A percentile compares a stretch with the other conserved stretches of the same genome.
Conservation (phyloP, 2,888 invertebrate species). For the Caenorhabditis sp. region DNA sequence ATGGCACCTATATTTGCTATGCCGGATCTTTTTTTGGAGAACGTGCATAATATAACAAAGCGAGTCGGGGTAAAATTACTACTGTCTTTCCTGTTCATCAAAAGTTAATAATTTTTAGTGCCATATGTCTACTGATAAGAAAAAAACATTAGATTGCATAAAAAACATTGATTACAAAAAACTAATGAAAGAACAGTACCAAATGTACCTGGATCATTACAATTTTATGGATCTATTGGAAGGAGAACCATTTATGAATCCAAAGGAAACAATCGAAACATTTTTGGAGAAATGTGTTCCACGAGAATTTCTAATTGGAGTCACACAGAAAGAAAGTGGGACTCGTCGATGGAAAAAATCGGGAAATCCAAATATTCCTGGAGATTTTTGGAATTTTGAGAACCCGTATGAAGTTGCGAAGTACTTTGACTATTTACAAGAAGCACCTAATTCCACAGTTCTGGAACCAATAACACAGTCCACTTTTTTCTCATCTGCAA, state of each 20-base stretch:
- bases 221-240: slow-evolving; percentile 14
- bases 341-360: slow-evolving; percentile 1
- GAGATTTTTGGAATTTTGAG: slow-evolving; percentile 32
- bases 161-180: slow-evolving; percentile 8
- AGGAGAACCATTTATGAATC: slow-evolving; percentile 22
- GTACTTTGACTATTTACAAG: slow-evolving; percentile 10
- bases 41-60: slow-evolving; percentile 14
- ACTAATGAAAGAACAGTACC: slow-evolving; percentile 25
- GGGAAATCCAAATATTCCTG: slow-evolving; percentile 18
- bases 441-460: not conserved
- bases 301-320: slow-evolving; percentile 23
- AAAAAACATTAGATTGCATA: not conserved
- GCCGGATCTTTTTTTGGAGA: slow-evolving; percentile 20
- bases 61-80: slow-evolving; percentile 17
- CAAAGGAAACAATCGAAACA: slow-evolving; percentile 18
- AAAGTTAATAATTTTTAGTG: slow-evolving; percentile 13
- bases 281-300: slow-evolving; percentile 14
- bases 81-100: too few species aligned
- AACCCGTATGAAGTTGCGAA: slow-evolving; percentile 29
- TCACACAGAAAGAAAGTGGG: slow-evolving; percentile 15
- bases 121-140: slow-evolving; percentile 1
- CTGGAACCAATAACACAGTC: slow-evolving; percentile 2
- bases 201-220: slow-evolving; percentile 15
- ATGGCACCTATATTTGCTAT: slow-evolving; percentile 10
- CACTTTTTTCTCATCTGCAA: slow-evolving; percentile 14